Evolutionary conservation across 2,797 vertebrate genomes (phyloP), one percentile per base, ranked within the genome.

Genomic region (Parauchenoglanis punctatus): DNA sequence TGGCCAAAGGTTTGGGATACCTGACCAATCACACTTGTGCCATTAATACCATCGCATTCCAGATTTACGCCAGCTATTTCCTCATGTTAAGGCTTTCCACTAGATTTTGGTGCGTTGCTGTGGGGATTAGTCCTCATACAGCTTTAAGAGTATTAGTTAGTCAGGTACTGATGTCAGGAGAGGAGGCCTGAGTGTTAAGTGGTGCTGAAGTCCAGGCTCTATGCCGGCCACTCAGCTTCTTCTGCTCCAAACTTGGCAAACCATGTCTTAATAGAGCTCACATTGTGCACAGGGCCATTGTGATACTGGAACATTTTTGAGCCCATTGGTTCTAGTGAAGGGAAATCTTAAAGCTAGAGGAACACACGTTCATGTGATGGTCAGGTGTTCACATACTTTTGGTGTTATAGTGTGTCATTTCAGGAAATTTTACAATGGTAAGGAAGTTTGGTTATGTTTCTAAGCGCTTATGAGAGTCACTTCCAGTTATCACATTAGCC

Each of bases 401-500:
- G 31, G 18, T 2, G 4, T n/a, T 81, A 2, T 40, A 63, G 20
- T 81, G 20, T 17, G 18, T 17, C 12, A 40, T 40, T 80, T 18
- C 18, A 23, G 23, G 25, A 81, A 40, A 44, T n/a, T 35, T 59
- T 73, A 61, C 18, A 35, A 12, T 49, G 31, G 3, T 70, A 70
- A 70, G 28, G 13, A 70, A 10, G 6, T 72, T 46, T 81, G 65
- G 13, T 46, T 76, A 15, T 83, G 11, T 35, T 23, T 75, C 85
- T 40, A 44, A 82, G 18, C 23, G 13, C 23, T 54, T 46, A 77
- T 67, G 18, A 58, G 59, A 65, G 31, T 18, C 49, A 54, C 73
- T 52, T 35, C 7, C 54, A 78, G 56, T 54, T 56, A 83, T 59
- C 84, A 77, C n/a, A 61, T 78, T 73, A 86, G 54, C n/a, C 65